Conservation (phyloP, 2,113 vertebrate species). For the Pollimyrus isidori region DNA sequence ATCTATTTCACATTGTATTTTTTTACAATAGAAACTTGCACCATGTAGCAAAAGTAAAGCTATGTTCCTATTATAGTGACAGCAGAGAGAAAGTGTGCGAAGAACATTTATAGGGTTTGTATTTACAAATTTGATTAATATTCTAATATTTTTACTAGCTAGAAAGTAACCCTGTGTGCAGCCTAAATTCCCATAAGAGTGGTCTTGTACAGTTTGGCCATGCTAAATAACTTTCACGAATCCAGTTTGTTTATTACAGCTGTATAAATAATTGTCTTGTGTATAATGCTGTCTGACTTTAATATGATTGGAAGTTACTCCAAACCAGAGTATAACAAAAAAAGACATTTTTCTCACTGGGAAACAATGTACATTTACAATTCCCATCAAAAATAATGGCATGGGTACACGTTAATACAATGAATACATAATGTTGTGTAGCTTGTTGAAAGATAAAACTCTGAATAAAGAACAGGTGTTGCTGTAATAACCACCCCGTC, state of each 20-base stretch:
- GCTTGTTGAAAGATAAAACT: neutral
- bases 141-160: neutral
- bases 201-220: neutral
- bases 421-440: neutral
- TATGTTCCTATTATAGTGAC: neutral
- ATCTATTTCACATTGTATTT: constrained; percentile 2
- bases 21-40: neutral
- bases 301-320: neutral
- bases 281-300: neutral
- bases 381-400: neutral
- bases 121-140: neutral
- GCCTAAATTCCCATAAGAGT: neutral
- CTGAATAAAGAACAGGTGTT: neutral
- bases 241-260: neutral
- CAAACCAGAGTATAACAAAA: neutral
- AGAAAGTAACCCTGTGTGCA: neutral
- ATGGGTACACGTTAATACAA: neutral
- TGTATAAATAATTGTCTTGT: neutral
- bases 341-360: neutral
- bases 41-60: neutral
- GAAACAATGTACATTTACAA: neutral
- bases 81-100: no score
- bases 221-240: neutral
- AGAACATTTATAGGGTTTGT: neutral
- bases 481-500: neutral